Conservation (phyloP, 2,113 vertebrate species). For the Pygoscelis adeliae region DNA sequence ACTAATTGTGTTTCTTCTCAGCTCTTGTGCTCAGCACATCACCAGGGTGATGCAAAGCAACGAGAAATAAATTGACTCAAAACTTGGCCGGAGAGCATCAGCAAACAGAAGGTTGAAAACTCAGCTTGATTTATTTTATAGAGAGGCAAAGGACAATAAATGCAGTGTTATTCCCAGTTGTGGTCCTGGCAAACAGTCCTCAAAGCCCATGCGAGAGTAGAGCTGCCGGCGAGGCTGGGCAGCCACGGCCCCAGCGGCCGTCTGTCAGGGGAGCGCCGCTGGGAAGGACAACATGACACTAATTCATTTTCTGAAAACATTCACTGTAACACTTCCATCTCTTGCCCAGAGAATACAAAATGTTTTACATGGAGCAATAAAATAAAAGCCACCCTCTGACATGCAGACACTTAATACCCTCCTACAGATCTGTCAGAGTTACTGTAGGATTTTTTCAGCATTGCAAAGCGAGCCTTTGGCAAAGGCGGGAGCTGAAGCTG, state of each 20-base stretch:
- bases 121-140: conserved; percentile 38
- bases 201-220: neutral
- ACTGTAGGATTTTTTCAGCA: neutral
- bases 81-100: conserved; percentile 15
- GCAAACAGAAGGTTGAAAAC: conserved; percentile 30
- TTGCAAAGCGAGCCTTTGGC: neutral
- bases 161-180: neutral
- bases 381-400: neutral
- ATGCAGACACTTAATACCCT: neutral
- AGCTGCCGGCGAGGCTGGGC: neutral
- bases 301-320: neutral
- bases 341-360: neutral
- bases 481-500: neutral
- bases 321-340: neutral
- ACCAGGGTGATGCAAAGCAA: conserved; percentile 31
- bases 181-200: neutral
- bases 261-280: fast-evolving
- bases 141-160: conserved; percentile 27
- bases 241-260: fast-evolving
- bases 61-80: conserved; percentile 46
- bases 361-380: neutral
- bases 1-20: neutral
- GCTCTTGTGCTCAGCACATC: neutral
- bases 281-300: neutral
- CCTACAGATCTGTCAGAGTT: neutral